Percentiles rank a stretch among this genome's conserved stretches.
These are phyloP conservation scores for Tenthredo mesomela DNA, from an alignment of 2,888 invertebrate genomes.

Conservation along the genomic window DNA sequence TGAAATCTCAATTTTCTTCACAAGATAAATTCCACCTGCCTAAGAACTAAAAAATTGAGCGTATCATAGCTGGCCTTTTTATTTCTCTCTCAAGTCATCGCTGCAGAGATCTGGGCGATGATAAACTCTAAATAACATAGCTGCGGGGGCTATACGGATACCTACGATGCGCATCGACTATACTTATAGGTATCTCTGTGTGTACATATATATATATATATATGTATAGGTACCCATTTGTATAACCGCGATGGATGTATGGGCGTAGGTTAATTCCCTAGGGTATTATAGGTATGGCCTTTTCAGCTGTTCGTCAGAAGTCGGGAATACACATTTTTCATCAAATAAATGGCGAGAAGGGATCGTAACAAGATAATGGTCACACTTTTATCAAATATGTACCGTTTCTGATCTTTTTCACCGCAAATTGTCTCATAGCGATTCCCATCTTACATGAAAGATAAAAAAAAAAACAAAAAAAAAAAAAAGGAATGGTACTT, in stretches of 20 bases:
- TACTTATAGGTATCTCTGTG: not conserved
- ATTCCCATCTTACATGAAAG: not conserved
- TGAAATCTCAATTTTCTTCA: constrained; percentile 22
- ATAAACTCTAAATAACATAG: constrained; percentile 39
- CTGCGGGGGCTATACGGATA: constrained; percentile 10
- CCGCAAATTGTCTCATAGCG: not conserved
- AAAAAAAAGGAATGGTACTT: not conserved
- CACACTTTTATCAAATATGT: not conserved
- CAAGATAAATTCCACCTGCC: constrained; percentile 25
- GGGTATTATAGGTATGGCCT: not conserved
- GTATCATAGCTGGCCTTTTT: constrained; percentile 61
- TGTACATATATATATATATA: not conserved
- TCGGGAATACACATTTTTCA: not conserved
- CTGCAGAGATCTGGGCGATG: constrained; percentile 18
- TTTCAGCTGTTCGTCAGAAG: not conserved
- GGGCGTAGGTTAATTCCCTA: not conserved
- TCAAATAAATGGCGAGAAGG: not conserved
- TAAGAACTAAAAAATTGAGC: constrained; percentile 18
- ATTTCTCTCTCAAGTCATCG: constrained; percentile 56
- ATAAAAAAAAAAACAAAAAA: too few species aligned
- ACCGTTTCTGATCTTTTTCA: not conserved
- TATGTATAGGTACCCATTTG: too few species aligned
- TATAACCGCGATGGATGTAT: not conserved
- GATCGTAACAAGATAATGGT: not conserved
- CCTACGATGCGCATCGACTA: not conserved